Evolutionary conservation across 2,888 invertebrate species (phyloP).

Genomic region (Stenodera caucasica): DNA sequence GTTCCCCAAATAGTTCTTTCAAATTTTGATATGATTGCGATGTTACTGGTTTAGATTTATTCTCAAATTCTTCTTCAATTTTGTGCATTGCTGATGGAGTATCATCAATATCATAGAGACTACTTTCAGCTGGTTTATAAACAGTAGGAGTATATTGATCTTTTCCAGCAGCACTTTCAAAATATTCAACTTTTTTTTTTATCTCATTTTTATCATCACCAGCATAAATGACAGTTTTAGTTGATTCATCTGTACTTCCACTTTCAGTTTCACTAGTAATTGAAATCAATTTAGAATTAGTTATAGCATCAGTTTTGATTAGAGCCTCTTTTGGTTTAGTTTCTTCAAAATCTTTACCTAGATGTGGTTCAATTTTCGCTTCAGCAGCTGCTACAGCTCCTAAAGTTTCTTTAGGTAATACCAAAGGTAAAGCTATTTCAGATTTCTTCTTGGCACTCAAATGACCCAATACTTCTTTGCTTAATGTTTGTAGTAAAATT

Average conservation of each 20-base stretch:
- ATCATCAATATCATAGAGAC: conserved; percentile 44
- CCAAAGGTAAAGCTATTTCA: conserved; percentile 45
- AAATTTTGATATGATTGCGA: conserved; percentile 75
- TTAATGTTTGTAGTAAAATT: conserved; percentile 70
- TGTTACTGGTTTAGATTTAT: conserved; percentile 20
- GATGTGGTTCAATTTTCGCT: conserved; percentile 46
- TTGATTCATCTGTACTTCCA: conserved; percentile 72
- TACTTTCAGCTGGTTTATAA: conserved; percentile 58
- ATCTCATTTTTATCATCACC: conserved; percentile 66
- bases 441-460: conserved; percentile 56
- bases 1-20: conserved; percentile 82
- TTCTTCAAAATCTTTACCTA: conserved; percentile 8
- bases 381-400: conserved; percentile 63
- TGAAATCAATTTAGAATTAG: conserved; percentile 51
- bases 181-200: conserved; percentile 76
- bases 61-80: conserved; percentile 14
- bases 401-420: conserved; percentile 62
- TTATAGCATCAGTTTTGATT: conserved; percentile 49
- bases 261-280: conserved; percentile 72
- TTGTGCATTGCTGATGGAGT: conserved; percentile 38
- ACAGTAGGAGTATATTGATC: conserved; percentile 55
- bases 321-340: conserved; percentile 49
- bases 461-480: conserved; percentile 72
- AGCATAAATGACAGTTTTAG: conserved; percentile 68
- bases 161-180: conserved; percentile 68